These are phyloP conservation scores for Chlorospingus flavigularis DNA, from an alignment of 2,797 vertebrate species.

Conservation along the genomic window DNA sequence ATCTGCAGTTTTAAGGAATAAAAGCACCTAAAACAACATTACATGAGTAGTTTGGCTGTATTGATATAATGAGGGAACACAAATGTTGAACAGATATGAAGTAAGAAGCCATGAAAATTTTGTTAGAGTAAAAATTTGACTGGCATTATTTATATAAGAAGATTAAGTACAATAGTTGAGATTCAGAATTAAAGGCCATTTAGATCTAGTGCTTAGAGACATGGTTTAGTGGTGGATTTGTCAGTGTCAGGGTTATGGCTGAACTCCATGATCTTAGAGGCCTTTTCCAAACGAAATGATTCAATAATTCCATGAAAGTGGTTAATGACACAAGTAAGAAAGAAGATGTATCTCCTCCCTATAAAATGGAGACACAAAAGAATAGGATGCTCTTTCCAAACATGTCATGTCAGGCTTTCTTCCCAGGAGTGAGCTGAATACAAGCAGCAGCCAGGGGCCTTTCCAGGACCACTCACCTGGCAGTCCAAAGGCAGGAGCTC, in stretches of 20 bases:
- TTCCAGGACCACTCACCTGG: background rate
- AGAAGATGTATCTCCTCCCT: background rate
- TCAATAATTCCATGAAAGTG: background rate
- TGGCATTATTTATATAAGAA: background rate
- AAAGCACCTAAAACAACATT: background rate
- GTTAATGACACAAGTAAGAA: background rate
- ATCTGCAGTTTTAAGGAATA: background rate
- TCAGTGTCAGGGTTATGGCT: background rate
- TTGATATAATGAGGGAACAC: background rate
- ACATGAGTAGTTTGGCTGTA: background rate
- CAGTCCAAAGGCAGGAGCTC: background rate
- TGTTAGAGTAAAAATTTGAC: background rate
- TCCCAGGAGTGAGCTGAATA: background rate
- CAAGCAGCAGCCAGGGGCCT: rapidly evolving
- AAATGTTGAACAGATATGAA: background rate
- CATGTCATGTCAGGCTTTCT: background rate
- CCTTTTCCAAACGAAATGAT: background rate
- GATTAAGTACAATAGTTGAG: background rate
- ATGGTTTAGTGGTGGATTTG: background rate
- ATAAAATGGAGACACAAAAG: background rate
- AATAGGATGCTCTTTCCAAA: background rate
- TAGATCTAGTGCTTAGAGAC: background rate
- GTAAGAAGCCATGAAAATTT: background rate
- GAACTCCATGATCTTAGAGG: background rate
- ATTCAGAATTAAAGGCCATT: background rate